These are phyloP conservation scores for Rhabdomys pumilio DNA, from an alignment of 2,797 vertebrate species.

Conservation along the genomic window DNA sequence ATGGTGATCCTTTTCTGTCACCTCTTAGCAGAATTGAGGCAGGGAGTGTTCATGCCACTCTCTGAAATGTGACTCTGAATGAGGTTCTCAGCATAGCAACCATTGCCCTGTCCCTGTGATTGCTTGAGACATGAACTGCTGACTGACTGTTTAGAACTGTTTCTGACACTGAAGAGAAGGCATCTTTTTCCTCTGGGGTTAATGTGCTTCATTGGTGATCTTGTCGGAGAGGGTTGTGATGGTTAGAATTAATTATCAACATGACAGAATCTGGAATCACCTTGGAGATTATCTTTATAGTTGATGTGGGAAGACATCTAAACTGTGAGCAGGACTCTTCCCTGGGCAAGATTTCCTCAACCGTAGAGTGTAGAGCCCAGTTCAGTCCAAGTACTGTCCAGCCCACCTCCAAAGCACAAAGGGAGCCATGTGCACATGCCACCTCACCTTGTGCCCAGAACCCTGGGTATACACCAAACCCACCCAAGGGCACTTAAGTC, in stretches of 20 bases:
- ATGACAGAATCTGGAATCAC: neutral
- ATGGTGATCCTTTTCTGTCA: too few relatives aligned
- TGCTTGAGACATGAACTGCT: neutral
- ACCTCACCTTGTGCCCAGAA: constrained; percentile 37
- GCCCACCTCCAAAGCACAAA: constrained; percentile 80
- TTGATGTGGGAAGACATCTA: neutral
- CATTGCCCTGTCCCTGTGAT: neutral
- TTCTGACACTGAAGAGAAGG: neutral
- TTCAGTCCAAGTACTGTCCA: constrained; percentile 70
- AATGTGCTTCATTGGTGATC: neutral
- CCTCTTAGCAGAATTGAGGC: neutral
- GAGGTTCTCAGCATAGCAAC: neutral
- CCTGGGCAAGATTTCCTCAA: neutral
- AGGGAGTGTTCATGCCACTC: neutral
- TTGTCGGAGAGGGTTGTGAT: neutral
- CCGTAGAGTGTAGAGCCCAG: neutral
- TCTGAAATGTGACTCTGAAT: neutral
- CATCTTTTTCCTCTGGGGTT: neutral
- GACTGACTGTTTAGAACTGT: neutral
- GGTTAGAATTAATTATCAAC: neutral
- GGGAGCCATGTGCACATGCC: constrained; percentile 54
- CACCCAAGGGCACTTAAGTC: neutral
- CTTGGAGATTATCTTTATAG: neutral
- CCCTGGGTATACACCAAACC: neutral
- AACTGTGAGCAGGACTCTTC: neutral